Percentiles rank a stretch among this genome's conserved stretches.
Evolutionary conservation across 2,888 invertebrate species (phyloP).

Genomic region (Crematogaster levior): DNA sequence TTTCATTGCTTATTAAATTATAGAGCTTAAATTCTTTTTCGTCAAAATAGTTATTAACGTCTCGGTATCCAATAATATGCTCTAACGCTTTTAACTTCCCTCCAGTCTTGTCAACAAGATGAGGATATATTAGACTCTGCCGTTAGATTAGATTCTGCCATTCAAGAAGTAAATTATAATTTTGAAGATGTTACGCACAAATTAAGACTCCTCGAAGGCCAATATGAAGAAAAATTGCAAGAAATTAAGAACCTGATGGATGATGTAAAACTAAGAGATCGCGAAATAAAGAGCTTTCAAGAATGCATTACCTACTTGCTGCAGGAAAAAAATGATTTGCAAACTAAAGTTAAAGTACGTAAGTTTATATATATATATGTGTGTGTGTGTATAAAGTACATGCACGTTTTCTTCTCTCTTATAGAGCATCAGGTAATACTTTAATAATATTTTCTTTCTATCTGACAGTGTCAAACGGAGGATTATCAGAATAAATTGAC

Average conservation of each 20-base stretch:
- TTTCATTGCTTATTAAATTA: not conserved
- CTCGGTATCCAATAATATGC: not conserved
- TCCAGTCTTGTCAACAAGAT: constrained; percentile 6
- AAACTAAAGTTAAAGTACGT: constrained; percentile 61
- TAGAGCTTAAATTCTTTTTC: too few relatives aligned
- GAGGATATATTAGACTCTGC: not conserved
- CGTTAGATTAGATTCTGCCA: not conserved
- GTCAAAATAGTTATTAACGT: not conserved
- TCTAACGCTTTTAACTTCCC: not conserved
- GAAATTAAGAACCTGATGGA: constrained; percentile 58
- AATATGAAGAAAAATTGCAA: constrained; percentile 49
- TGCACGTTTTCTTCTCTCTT: not conserved
- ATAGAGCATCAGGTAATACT: not conserved
- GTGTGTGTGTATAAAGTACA: not conserved
- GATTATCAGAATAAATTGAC: constrained; percentile 64
- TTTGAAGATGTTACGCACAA: constrained; percentile 7
- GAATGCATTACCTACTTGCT: constrained; percentile 65
- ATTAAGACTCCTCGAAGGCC: constrained; percentile 44
- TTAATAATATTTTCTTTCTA: constrained; percentile 10
- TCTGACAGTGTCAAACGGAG: constrained; percentile 52
- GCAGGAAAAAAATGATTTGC: constrained; percentile 67
- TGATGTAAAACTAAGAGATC: constrained; percentile 68
- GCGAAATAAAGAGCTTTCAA: constrained; percentile 64
- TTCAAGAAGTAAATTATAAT: not conserved
- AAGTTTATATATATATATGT: constrained; percentile 36